Evolutionary conservation across 2,888 invertebrate genomes (phyloP), one percentile per base, ranked within the genome.

Genomic region (Sialis fuliginosa): DNA sequence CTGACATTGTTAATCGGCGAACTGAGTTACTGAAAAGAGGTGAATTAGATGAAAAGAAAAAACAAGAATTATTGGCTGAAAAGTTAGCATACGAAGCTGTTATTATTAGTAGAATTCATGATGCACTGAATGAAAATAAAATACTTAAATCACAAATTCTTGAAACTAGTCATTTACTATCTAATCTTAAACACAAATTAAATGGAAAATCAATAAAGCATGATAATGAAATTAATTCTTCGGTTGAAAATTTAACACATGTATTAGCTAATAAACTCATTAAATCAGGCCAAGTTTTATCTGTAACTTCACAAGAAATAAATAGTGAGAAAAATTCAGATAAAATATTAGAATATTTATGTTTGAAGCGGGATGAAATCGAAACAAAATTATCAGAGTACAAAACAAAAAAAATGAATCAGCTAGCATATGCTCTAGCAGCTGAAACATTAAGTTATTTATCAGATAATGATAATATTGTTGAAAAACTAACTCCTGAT

Each of bases 41-140:
- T 48, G 75, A 79, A 56, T 68, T 84, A 52, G 79, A 81, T 46
- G 74, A 74, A 49, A 71, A 74, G 42, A 77, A 77, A 52, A 78
- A 77, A 58, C 64, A 82, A 52, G 78, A 81, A 57, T 69, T 86
- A 47, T 65, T 85, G 47, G 85, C 86, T 2, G 86, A 87, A 62
- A 80, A 85, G 58, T 69, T 87, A 13, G 85, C 87, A 1, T 86
- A 80, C 60, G 86, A 88, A 65, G 80, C 82, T 48, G 77, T 85
- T 30, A 70, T 82, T 48, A 73, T 82, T 49, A 72, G 76, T 51
- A 70, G 78, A 56, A 74, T 82, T 52, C 75, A 78, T 54, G 79
- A 81, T 60, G 79, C 81, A 44, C 67, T 81, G 45, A 70, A 71
- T 1, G 58, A 59, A 32, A 66, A 67, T 52, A 65, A 77, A 47